These are phyloP conservation scores for Gymnobelideus leadbeateri DNA, from an alignment of 2,113 vertebrate genomes.

Conservation along the genomic window DNA sequence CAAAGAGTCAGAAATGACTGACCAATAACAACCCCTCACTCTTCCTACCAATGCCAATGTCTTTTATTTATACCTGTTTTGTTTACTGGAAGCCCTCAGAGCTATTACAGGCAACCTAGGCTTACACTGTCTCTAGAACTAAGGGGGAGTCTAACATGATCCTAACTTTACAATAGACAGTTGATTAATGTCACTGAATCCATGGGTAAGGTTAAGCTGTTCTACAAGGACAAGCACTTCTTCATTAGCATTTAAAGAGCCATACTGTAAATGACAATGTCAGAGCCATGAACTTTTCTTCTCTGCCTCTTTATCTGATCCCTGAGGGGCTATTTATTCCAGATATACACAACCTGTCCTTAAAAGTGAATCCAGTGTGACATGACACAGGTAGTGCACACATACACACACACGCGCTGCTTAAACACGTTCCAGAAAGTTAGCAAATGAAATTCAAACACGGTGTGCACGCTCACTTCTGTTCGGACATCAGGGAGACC, in stretches of 20 bases:
- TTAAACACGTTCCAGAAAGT: slow-evolving; percentile 90
- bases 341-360: slow-evolving; percentile 87
- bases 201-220: slow-evolving; percentile 78
- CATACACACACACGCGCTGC: slow-evolving; percentile 65
- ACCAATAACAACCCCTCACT: not conserved
- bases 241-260: slow-evolving; percentile 84
- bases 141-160: slow-evolving; percentile 75
- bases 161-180: slow-evolving; percentile 79
- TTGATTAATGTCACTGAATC: slow-evolving; percentile 77
- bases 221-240: slow-evolving; percentile 78
- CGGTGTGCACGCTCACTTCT: slow-evolving; percentile 83
- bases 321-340: slow-evolving; percentile 88
- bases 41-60: slow-evolving; percentile 35
- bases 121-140: slow-evolving; percentile 70
- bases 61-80: slow-evolving; percentile 70
- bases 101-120: slow-evolving; percentile 63
- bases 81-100: slow-evolving; percentile 70
- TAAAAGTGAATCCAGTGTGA: slow-evolving; percentile 88
- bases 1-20: not conserved
- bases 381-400: slow-evolving; percentile 86
- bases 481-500: slow-evolving; percentile 82
- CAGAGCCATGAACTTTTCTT: slow-evolving; percentile 82
- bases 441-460: slow-evolving; percentile 86
- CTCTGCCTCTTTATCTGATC: slow-evolving; percentile 87
- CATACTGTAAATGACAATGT: slow-evolving; percentile 85